These are phyloP conservation scores for Tachuris rubrigastra DNA, from an alignment of 2,113 vertebrate species.

Conservation along the genomic window DNA sequence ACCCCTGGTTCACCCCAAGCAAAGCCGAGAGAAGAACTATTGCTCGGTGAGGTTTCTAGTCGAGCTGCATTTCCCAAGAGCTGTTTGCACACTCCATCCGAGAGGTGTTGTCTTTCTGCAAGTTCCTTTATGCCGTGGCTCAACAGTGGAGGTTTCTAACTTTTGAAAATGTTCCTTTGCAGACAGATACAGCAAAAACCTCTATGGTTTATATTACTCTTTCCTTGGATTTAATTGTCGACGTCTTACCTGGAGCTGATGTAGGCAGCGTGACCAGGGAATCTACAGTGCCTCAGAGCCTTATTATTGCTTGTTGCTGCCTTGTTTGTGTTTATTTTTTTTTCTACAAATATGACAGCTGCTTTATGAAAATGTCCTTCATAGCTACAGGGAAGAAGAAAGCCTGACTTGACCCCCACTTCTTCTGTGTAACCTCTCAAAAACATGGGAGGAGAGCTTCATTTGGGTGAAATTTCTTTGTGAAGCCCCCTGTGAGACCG, in stretches of 20 bases:
- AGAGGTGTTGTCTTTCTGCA: background rate
- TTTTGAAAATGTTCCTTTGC: background rate
- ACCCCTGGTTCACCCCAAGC: background rate
- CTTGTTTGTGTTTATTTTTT: background rate
- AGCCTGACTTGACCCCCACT: background rate
- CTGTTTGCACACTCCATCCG: background rate
- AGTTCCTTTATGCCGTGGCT: background rate
- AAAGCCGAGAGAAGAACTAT: background rate
- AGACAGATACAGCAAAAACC: background rate
- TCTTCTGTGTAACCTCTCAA: background rate
- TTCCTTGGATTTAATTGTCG: background rate
- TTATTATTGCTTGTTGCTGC: background rate
- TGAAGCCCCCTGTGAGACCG: background rate
- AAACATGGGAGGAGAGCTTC: background rate
- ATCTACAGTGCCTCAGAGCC: background rate
- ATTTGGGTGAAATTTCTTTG: background rate
- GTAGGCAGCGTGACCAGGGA: background rate
- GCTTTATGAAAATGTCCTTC: background rate
- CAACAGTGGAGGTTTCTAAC: background rate
- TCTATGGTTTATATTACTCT: background rate
- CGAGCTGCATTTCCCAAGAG: background rate
- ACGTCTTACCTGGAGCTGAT: background rate
- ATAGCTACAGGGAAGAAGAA: background rate
- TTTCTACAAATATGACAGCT: background rate
- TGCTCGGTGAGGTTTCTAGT: background rate